phyloP scores from a whole-genome alignment of 2,888 invertebrate species.

The Megaustenia siamemsis region DNA sequence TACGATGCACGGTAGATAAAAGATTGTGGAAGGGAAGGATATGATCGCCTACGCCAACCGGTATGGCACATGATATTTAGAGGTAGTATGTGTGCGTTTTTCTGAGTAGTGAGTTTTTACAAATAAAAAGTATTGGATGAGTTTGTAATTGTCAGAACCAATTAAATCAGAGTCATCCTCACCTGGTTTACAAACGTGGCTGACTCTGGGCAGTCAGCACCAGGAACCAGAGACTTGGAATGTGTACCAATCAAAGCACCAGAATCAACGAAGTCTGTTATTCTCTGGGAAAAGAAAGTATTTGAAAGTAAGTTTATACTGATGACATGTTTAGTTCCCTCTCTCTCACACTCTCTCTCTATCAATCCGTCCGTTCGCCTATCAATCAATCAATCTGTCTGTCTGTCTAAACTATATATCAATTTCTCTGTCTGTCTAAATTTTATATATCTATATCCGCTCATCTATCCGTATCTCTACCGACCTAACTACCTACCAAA shows the following conservation, averaged over 20 bases:
- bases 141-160: too few species aligned
- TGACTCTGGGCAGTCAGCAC: slow-evolving; percentile 73
- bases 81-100: too few species aligned
- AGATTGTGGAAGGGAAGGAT: too few species aligned
- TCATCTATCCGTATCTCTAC: too few species aligned
- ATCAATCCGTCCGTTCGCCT: background rate
- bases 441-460: too few species aligned
- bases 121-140: too few species aligned
- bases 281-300: slow-evolving; percentile 36
- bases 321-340: background rate
- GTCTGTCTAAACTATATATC: background rate
- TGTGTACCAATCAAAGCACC: slow-evolving; percentile 64
- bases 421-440: too few species aligned
- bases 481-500: too few species aligned
- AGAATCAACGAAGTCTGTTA: slow-evolving; percentile 68
- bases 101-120: too few species aligned
- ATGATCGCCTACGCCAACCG: too few species aligned
- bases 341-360: slow-evolving; percentile 17
- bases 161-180: background rate
- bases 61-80: too few species aligned
- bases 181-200: slow-evolving; percentile 49
- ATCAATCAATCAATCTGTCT: background rate
- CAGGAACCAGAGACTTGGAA: slow-evolving; percentile 62
- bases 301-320: background rate
- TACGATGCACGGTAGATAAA: too few species aligned